These are phyloP conservation scores for Pardalotus punctatus DNA, from an alignment of 2,113 vertebrate genomes.

Conservation along the genomic window DNA sequence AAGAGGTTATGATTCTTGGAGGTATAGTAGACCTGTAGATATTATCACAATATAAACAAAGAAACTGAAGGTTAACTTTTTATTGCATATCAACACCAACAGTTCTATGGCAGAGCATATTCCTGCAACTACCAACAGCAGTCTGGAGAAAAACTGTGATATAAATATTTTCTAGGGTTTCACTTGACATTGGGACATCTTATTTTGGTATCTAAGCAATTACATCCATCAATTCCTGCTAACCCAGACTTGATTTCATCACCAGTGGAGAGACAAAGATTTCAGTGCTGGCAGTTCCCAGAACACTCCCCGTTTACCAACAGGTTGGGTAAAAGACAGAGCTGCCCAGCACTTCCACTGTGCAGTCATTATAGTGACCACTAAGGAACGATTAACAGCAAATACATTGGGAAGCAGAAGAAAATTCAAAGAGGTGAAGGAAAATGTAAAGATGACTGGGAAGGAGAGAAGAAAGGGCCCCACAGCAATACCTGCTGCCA, in stretches of 20 bases:
- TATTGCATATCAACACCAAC: background rate
- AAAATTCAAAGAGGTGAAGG: background rate
- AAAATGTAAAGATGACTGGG: background rate
- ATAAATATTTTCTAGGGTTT: background rate
- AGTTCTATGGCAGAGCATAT: background rate
- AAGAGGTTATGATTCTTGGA: background rate
- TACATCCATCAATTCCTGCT: background rate
- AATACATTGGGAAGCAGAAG: background rate
- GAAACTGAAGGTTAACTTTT: background rate
- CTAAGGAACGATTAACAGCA: background rate
- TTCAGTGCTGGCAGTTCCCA: background rate
- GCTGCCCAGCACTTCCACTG: background rate
- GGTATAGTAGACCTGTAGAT: background rate
- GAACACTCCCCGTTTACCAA: background rate
- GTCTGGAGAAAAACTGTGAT: background rate
- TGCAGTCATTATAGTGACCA: background rate
- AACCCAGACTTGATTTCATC: background rate
- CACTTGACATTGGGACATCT: background rate
- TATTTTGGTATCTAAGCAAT: background rate
- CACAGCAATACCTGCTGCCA: background rate
- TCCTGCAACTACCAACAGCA: background rate
- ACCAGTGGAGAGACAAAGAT: background rate
- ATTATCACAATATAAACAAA: background rate
- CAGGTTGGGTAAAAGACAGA: background rate
- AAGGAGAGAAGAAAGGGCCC: background rate